phyloP scores from a whole-genome alignment of 2,888 invertebrate species.

The Lithophane leautieri region DNA sequence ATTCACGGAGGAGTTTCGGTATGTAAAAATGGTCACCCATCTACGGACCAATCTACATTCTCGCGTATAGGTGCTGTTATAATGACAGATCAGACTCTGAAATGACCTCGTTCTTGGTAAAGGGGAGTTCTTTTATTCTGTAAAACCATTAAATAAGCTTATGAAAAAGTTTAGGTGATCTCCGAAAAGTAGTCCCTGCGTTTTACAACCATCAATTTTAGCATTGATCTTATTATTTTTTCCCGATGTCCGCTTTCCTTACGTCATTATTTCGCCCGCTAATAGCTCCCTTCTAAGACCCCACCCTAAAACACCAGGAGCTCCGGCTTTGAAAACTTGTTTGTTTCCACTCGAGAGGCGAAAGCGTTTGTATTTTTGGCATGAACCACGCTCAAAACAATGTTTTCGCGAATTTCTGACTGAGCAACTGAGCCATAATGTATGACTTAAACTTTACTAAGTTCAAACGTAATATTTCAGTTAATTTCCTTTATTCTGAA shows the following conservation, averaged over 20 bases:
- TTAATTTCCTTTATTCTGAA: constrained; percentile 40
- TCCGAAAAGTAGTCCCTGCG: background rate
- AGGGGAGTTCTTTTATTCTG: background rate
- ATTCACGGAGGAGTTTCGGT: no score
- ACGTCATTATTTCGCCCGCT: background rate
- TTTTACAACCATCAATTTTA: background rate
- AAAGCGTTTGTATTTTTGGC: constrained; percentile 61
- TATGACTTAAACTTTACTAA: constrained; percentile 44
- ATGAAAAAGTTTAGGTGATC: background rate
- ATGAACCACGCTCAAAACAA: constrained; percentile 58
- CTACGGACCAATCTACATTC: no score
- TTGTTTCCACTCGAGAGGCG: constrained; percentile 62
- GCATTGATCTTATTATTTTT: background rate
- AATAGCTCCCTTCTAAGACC: constrained; percentile 38
- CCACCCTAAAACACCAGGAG: constrained; percentile 56
- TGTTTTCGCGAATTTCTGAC: constrained; percentile 56
- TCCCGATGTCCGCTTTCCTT: background rate
- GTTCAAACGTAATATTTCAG: constrained; percentile 40
- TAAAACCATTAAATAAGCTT: no score
- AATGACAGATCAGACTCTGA: background rate
- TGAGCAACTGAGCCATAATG: constrained; percentile 40
- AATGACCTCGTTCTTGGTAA: background rate
- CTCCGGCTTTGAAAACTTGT: constrained; percentile 70
- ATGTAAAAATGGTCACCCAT: no score
- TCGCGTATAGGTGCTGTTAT: no score